Evolutionary conservation across 2,113 vertebrate species (phyloP).

Genomic region (Procavia capensis): DNA sequence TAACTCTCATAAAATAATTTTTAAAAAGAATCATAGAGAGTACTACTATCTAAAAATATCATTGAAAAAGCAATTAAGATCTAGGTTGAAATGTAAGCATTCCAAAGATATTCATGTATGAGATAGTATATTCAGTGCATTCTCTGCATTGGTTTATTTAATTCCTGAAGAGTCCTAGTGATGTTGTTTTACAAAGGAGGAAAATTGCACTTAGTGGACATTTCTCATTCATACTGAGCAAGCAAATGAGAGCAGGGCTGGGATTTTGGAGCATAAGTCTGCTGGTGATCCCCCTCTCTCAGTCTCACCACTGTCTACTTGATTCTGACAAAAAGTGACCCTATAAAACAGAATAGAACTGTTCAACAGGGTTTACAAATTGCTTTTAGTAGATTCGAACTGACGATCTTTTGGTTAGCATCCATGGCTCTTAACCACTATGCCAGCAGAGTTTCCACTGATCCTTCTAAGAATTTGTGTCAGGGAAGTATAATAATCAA

Average conservation of each 20-base stretch:
- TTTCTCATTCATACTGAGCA: accelerated
- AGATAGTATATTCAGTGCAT: neutral
- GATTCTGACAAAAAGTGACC: no score
- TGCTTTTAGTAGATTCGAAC: no score
- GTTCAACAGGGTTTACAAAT: no score
- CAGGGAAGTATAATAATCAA: neutral
- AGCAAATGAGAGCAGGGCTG: neutral
- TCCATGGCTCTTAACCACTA: no score
- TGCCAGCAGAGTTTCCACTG: no score
- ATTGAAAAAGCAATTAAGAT: neutral
- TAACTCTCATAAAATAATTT: neutral
- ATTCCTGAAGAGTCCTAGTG: neutral
- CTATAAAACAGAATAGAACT: no score
- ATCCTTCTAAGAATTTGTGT: no score
- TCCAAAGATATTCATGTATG: neutral
- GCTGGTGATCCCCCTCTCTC: neutral
- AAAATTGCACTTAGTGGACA: neutral
- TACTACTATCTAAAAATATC: neutral
- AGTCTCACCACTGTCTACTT: no score
- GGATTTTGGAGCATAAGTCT: accelerated
- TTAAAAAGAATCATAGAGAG: neutral
- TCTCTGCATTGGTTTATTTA: neutral
- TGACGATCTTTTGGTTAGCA: no score
- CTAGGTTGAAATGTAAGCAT: neutral
- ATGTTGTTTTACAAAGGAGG: neutral